Evolutionary conservation across 2,113 vertebrate genomes (phyloP).

Genomic region (Glaucomys volans): DNA sequence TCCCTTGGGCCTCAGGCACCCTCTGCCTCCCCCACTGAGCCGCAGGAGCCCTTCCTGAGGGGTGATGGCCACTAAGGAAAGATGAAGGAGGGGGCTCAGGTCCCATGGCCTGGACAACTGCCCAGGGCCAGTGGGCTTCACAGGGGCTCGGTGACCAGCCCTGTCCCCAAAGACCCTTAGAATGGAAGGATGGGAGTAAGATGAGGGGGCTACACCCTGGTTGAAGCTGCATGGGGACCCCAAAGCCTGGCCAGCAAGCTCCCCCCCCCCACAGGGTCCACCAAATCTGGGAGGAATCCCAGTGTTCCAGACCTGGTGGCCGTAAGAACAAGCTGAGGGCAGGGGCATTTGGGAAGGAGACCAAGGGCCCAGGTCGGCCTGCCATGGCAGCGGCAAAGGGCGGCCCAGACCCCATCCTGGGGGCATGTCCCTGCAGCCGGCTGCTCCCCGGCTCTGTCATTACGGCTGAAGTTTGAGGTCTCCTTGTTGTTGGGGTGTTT

Average conservation of each 20-base stretch:
- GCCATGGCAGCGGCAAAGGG: neutral
- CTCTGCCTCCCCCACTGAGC: neutral
- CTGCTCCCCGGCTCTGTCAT: rapidly evolving
- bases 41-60: neutral
- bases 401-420: rapidly evolving
- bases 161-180: neutral
- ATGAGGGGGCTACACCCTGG: rapidly evolving
- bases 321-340: neutral
- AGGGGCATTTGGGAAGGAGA: rapidly evolving
- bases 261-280: neutral
- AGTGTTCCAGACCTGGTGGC: neutral
- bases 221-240: neutral
- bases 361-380: neutral
- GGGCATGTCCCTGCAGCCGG: rapidly evolving
- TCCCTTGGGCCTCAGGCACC: neutral
- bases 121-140: neutral
- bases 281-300: neutral
- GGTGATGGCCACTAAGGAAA: neutral
- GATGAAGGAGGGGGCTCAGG: rapidly evolving
- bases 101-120: neutral
- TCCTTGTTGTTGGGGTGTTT: neutral
- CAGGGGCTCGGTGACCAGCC: neutral
- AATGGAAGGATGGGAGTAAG: rapidly evolving
- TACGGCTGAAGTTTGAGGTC: rapidly evolving
- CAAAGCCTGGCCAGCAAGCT: neutral